Evolutionary conservation across 1,140 invertebrate species (phyloP).

Genomic region (Neodiprion pinetum): DNA sequence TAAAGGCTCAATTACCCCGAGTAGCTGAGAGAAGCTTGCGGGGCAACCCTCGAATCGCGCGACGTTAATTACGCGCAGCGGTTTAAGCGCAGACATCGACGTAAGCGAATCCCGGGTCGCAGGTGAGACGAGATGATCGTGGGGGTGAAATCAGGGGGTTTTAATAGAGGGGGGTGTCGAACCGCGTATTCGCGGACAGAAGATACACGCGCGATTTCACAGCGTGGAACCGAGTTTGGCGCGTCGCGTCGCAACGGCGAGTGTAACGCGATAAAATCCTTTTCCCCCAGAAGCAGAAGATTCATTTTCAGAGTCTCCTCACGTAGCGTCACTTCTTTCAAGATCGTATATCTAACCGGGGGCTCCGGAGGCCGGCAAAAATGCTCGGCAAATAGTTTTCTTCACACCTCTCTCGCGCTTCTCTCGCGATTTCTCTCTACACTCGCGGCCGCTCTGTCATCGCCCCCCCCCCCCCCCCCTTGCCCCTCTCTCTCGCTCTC

Average conservation of each 20-base stretch:
- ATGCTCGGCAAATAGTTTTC: slow-evolving; percentile 48
- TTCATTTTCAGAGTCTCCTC: slow-evolving; percentile 40
- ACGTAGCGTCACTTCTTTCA: slow-evolving; percentile 52
- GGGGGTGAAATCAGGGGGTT: neutral
- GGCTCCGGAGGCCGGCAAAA: slow-evolving; percentile 35
- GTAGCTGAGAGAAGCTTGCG: slow-evolving; percentile 27
- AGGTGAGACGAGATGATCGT: slow-evolving; percentile 9
- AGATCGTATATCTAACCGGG: slow-evolving; percentile 48
- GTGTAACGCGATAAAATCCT: slow-evolving; percentile 45
- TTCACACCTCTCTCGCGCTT: slow-evolving; percentile 43
- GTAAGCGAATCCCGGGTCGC: slow-evolving; percentile 12
- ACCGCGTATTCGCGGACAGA: neutral
- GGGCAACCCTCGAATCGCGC: slow-evolving; percentile 39
- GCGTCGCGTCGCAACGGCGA: neutral
- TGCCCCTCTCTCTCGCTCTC: slow-evolving; percentile 5
- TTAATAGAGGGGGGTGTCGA: neutral
- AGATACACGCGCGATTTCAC: neutral
- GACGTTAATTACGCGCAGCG: slow-evolving; percentile 50
- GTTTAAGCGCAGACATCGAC: slow-evolving; percentile 16
- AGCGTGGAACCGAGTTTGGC: neutral
- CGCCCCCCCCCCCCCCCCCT: neutral
- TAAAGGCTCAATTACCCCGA: slow-evolving; percentile 59
- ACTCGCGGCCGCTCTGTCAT: neutral
- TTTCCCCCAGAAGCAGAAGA: slow-evolving; percentile 18
- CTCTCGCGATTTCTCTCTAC: neutral